Conservation (phyloP, 2,113 vertebrate genomes). For the Carlito syrichta region DNA sequence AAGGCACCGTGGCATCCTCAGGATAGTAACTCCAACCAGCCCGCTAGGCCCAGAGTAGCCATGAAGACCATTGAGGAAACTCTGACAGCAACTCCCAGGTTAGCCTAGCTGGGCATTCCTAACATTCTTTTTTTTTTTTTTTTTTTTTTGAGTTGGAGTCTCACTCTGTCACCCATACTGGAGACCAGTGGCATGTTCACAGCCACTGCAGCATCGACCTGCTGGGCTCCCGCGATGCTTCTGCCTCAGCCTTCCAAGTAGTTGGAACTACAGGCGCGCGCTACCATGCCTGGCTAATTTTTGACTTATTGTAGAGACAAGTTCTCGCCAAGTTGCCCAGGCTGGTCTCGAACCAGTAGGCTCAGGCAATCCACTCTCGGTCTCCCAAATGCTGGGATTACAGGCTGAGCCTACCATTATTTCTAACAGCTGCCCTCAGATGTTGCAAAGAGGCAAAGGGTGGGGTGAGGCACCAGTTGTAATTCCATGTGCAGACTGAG, state of each 20-base stretch:
- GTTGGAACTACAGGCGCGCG: no score
- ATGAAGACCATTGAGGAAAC: neutral
- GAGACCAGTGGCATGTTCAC: no score
- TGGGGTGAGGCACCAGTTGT: neutral
- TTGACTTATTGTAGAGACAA: no score
- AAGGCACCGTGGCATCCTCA: neutral
- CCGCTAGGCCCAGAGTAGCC: neutral
- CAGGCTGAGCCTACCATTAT: neutral
- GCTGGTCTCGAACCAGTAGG: no score
- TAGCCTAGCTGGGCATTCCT: neutral
- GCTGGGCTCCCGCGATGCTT: no score
- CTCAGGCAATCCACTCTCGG: no score
- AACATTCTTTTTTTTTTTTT: neutral
- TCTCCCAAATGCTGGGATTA: neutral
- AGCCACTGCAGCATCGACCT: no score
- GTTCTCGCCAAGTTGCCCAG: no score
- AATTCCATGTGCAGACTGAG: neutral
- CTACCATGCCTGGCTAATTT: no score
- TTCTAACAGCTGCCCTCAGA: neutral
- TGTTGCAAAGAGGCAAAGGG: neutral
- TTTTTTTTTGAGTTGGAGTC: no score
- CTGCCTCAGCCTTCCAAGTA: no score
- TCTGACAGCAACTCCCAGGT: neutral
- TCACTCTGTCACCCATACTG: no score
- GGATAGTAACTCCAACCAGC: neutral